These are phyloP conservation scores for Andrena chrysosceles DNA, from an alignment of 2,888 invertebrate species.

Conservation along the genomic window DNA sequence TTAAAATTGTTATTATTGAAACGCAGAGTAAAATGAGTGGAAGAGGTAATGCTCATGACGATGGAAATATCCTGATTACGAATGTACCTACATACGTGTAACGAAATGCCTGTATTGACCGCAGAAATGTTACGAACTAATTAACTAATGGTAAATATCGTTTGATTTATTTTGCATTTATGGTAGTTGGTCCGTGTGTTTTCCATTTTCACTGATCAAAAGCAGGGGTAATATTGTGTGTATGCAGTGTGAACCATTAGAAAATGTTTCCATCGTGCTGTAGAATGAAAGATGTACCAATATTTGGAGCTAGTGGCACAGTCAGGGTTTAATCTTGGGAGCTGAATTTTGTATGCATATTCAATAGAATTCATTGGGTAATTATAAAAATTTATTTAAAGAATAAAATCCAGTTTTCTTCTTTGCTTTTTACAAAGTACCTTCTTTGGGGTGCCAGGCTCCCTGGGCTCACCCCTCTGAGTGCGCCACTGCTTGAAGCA, in stretches of 20 bases:
- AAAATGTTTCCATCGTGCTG: constrained; percentile 36
- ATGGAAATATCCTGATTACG: constrained; percentile 21
- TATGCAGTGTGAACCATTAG: not conserved
- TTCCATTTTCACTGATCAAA: not conserved
- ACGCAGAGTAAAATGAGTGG: not conserved
- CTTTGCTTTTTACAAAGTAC: too few relatives aligned
- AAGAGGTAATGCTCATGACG: constrained; percentile 4
- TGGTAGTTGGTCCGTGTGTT: not conserved
- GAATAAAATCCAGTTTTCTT: too few relatives aligned
- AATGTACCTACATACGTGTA: not conserved
- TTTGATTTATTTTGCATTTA: not conserved
- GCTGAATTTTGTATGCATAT: too few relatives aligned
- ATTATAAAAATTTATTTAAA: too few relatives aligned
- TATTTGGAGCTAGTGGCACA: not conserved
- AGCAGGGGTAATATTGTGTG: not conserved
- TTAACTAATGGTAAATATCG: not conserved
- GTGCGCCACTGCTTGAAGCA: not conserved
- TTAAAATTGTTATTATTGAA: not conserved
- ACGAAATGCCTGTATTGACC: not conserved
- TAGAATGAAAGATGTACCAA: not conserved
- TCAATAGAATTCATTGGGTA: too few relatives aligned
- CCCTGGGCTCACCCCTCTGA: too few relatives aligned
- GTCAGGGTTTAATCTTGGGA: too few relatives aligned
- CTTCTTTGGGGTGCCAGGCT: too few relatives aligned
- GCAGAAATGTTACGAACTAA: too few relatives aligned